Percentiles rank a stretch among this genome's conserved stretches.
These are phyloP conservation scores for Enteromius argenteus DNA, from an alignment of 2,797 vertebrate species.

Conservation along the genomic window DNA sequence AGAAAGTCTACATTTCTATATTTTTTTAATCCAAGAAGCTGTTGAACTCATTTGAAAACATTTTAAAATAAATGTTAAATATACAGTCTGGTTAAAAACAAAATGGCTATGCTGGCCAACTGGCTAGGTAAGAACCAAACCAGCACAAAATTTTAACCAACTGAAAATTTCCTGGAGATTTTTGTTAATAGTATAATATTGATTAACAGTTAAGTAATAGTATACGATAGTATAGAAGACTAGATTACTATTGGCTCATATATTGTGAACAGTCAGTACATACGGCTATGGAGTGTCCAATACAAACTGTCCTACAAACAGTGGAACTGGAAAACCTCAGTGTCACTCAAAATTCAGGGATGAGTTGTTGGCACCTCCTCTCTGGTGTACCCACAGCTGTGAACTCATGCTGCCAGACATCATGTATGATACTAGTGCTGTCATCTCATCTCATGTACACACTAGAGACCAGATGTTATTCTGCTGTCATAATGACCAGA, in stretches of 20 bases:
- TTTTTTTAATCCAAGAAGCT: background rate
- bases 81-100: background rate
- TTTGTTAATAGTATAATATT: background rate
- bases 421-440: slow-evolving; percentile 35
- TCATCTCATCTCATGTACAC: slow-evolving; percentile 18
- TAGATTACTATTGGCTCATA: background rate
- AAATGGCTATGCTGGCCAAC: background rate
- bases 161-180: background rate
- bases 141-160: background rate
- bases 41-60: background rate
- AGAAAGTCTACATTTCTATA: background rate
- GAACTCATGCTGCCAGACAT: slow-evolving; percentile 20
- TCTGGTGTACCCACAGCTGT: slow-evolving; percentile 25
- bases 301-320: background rate
- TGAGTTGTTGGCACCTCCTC: slow-evolving; percentile 29
- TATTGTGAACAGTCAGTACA: background rate
- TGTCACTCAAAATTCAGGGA: slow-evolving; percentile 17
- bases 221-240: background rate
- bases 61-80: background rate
- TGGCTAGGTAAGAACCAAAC: background rate
- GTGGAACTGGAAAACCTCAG: background rate
- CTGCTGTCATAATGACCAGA: slow-evolving; percentile 20
- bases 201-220: background rate
- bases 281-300: background rate
- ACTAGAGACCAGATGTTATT: slow-evolving; percentile 41